Conservation (phyloP, 2,888 invertebrate species). For the Orchestes rusci region DNA sequence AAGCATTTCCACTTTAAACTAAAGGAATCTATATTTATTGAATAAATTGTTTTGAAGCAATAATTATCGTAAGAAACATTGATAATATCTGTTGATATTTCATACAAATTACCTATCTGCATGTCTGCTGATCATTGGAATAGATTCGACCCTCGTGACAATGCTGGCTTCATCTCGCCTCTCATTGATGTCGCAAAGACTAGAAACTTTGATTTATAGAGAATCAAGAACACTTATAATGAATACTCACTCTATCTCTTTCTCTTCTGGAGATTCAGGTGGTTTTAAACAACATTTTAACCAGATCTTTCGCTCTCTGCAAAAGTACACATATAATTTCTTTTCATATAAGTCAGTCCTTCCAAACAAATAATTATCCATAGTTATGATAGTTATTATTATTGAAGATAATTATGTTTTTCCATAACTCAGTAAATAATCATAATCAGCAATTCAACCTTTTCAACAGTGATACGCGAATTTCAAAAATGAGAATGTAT, state of each 20-base stretch:
- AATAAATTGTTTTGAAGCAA: too few relatives aligned
- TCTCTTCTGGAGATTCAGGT: conserved; percentile 30
- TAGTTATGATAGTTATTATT: too few relatives aligned
- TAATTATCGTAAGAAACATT: background rate
- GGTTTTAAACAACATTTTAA: conserved; percentile 27
- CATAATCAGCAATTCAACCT: too few relatives aligned
- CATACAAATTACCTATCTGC: conserved; percentile 10
- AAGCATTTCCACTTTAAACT: too few relatives aligned
- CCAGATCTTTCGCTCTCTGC: conserved; percentile 25
- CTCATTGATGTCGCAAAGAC: conserved; percentile 17
- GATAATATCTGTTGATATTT: background rate
- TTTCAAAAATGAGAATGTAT: too few relatives aligned
- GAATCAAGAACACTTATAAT: background rate
- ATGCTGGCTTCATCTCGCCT: conserved; percentile 10
- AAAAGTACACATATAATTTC: conserved; percentile 16
- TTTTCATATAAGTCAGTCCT: too few relatives aligned
- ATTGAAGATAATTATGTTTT: too few relatives aligned
- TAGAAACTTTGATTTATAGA: conserved; percentile 6
- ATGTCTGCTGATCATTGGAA: conserved; percentile 18
- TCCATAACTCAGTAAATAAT: too few relatives aligned
- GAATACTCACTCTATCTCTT: conserved; percentile 29
- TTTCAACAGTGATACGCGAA: too few relatives aligned
- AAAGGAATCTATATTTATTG: too few relatives aligned
- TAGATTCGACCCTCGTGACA: conserved; percentile 13
- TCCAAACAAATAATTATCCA: too few relatives aligned